phyloP scores from a whole-genome alignment of 37 sponge, comb jelly and placozoan genomes.

The Chondrilla cf. caribensis region DNA sequence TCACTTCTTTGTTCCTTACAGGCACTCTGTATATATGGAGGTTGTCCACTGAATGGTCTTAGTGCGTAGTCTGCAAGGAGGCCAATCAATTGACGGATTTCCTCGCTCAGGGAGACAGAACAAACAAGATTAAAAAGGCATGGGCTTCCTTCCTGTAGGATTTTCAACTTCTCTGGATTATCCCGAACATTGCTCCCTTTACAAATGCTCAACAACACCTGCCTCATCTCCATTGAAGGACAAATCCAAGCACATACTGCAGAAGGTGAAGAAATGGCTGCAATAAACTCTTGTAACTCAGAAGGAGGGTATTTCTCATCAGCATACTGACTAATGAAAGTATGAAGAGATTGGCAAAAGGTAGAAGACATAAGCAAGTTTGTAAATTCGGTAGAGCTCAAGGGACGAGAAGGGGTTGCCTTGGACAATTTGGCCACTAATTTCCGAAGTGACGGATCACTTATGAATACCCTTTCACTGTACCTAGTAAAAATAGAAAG shows the following conservation, averaged over 20 bases:
- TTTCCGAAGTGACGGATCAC: not conserved
- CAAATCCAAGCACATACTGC: not conserved
- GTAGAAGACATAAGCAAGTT: not conserved
- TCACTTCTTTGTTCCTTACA: not conserved
- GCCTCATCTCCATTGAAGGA: not conserved
- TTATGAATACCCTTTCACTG: not conserved
- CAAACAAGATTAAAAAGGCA: not conserved
- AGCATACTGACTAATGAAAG: not conserved
- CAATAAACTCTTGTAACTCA: not conserved
- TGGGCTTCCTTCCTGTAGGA: not conserved
- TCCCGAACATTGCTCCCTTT: not conserved
- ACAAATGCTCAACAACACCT: not conserved
- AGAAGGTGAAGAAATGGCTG: not conserved
- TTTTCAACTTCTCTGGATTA: not conserved
- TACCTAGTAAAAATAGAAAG: not conserved
- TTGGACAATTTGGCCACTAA: not conserved
- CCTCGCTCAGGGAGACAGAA: not conserved
- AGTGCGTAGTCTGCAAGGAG: not conserved
- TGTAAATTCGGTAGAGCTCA: not conserved
- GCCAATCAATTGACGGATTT: not conserved
- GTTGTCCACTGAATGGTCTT: not conserved
- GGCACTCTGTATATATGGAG: not conserved
- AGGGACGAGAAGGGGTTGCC: not conserved
- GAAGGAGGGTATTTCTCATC: not conserved
- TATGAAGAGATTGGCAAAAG: not conserved